These are phyloP conservation scores for Magallana angulata DNA, from an alignment of 1,140 invertebrate genomes.

Conservation along the genomic window DNA sequence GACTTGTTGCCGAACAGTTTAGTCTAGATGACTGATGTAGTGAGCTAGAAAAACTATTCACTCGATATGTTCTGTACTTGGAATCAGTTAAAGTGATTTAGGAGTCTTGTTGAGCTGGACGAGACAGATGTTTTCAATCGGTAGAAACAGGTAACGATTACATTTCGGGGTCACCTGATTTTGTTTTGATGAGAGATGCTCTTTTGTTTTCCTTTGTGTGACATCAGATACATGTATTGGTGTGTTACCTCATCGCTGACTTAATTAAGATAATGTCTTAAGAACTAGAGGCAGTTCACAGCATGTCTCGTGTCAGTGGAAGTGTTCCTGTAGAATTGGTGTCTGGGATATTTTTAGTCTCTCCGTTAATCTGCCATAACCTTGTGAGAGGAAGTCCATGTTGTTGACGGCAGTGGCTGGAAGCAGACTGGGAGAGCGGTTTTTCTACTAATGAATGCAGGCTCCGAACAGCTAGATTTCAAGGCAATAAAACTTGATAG, in stretches of 20 bases:
- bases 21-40: slow-evolving; percentile 9
- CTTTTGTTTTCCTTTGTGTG: not conserved
- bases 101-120: not conserved
- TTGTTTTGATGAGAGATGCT: not conserved
- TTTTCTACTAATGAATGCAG: slow-evolving; percentile 21
- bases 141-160: slow-evolving; percentile 23
- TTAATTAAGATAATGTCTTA: not conserved
- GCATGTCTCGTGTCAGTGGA: not conserved
- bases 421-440: not conserved
- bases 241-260: not conserved
- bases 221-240: not conserved
- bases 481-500: slow-evolving; percentile 16
- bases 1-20: not conserved
- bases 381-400: slow-evolving; percentile 8
- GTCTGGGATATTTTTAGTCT: slow-evolving; percentile 10
- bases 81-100: not conserved
- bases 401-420: not conserved
- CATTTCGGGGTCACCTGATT: not conserved
- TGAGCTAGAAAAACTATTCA: not conserved
- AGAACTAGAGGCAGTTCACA: not conserved
- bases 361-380: not conserved
- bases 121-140: not conserved
- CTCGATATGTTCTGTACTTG: not conserved
- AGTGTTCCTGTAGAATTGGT: not conserved
- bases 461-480: not conserved